A percentile compares a stretch with the other conserved stretches of the same genome.
These are phyloP conservation scores for Periophthalmus magnuspinnatus DNA, from an alignment of 2,797 vertebrate species.

Conservation along the genomic window DNA sequence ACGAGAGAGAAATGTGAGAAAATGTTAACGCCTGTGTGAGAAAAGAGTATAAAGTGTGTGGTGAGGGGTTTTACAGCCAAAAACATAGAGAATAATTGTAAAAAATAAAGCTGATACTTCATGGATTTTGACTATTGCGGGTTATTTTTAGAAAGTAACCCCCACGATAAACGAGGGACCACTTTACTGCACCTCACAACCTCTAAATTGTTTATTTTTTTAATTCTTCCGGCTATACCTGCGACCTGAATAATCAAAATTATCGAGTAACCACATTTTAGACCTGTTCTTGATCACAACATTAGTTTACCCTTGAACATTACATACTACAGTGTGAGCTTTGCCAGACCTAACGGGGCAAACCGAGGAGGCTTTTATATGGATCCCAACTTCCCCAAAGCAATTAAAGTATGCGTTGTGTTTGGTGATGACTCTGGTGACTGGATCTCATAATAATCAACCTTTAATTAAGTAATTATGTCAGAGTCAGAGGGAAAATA, in stretches of 20 bases:
- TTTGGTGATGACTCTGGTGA: slow-evolving; percentile 52
- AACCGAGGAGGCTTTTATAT: slow-evolving; percentile 24
- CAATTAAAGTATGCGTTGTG: slow-evolving; percentile 54
- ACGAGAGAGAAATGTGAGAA: no score
- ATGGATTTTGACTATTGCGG: no score
- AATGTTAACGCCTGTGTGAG: no score
- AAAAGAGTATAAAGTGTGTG: no score
- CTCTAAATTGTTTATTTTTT: not conserved
- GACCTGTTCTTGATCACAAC: slow-evolving; percentile 3
- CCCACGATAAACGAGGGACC: no score
- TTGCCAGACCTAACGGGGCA: slow-evolving; percentile 11
- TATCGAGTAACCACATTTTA: not conserved
- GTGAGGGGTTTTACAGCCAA: no score
- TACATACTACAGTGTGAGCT: slow-evolving; percentile 15
- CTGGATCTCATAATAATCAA: slow-evolving; percentile 66
- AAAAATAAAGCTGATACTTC: no score
- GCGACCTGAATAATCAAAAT: not conserved
- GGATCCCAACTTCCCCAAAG: slow-evolving; percentile 46
- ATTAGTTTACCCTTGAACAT: slow-evolving; percentile 22
- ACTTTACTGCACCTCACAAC: no score
- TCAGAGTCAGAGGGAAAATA: slow-evolving; percentile 63
- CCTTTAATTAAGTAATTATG: slow-evolving; percentile 66
- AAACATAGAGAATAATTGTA: no score
- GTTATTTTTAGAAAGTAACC: no score
- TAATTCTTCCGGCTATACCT: no score